Conservation (phyloP, 2,888 invertebrate genomes). For the Microplitis manilae region DNA sequence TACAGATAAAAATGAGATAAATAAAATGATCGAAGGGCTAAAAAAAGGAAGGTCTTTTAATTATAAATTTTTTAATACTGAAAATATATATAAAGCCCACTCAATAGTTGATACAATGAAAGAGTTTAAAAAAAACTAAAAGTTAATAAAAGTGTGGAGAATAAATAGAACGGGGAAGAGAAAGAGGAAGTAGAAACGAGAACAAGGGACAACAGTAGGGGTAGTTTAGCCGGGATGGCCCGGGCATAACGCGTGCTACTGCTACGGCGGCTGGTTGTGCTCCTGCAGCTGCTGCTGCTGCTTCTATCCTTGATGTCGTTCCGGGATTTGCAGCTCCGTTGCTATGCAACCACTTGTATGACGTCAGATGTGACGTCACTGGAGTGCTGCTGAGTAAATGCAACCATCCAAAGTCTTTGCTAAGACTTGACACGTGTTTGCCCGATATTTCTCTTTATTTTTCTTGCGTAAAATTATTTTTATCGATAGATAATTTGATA, state of each 20-base stretch:
- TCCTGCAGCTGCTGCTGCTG: conserved; percentile 3
- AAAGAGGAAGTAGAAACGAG: conserved; percentile 23
- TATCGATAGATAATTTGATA: too few relatives aligned
- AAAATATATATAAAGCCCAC: neutral
- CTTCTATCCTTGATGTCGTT: conserved; percentile 50
- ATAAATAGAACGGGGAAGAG: conserved; percentile 17
- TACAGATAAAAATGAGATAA: too few relatives aligned
- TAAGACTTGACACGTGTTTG: conserved; percentile 20
- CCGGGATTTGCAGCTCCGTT: conserved; percentile 63
- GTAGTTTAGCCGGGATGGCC: conserved; percentile 60
- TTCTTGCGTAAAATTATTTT: neutral
- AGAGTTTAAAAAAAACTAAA: conserved; percentile 8
- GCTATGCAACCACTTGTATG: conserved; percentile 58
- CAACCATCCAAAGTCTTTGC: conserved; percentile 1
- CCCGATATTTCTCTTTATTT: neutral
- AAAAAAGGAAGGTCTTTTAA: neutral
- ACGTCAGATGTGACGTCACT: conserved; percentile 61
- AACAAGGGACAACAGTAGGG: conserved; percentile 47
- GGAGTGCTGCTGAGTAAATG: conserved; percentile 16
- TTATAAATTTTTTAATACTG: neutral
- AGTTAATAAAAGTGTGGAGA: neutral
- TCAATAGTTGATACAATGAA: neutral
- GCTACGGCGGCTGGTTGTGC: neutral
- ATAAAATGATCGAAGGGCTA: too few relatives aligned
- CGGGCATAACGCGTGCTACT: conserved; percentile 52